These are phyloP conservation scores for Amazona finschi DNA, from an alignment of 2,797 vertebrate genomes.

Conservation along the genomic window DNA sequence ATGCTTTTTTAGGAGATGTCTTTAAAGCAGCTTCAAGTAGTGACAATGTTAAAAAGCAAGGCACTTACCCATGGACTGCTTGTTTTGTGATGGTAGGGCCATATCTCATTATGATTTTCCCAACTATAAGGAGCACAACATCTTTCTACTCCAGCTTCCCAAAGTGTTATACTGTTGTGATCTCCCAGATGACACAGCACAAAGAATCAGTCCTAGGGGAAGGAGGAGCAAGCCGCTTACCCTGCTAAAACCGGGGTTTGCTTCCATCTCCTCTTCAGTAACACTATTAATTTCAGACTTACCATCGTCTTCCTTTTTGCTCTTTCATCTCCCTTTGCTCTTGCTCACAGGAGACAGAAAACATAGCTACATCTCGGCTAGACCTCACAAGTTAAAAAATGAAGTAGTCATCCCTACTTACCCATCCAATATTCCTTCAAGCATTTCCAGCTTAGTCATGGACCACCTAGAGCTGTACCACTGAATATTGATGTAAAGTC, in stretches of 20 bases:
- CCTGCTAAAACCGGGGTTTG: background rate
- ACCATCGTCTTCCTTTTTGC: background rate
- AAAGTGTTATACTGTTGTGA: background rate
- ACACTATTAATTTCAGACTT: background rate
- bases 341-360: background rate
- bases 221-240: background rate
- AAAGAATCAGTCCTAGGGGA: background rate
- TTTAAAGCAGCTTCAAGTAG: background rate
- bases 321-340: background rate
- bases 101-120: background rate
- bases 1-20: background rate
- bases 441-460: background rate
- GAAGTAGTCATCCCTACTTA: background rate
- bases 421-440: background rate
- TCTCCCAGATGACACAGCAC: background rate
- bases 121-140: background rate
- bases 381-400: background rate
- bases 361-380: background rate
- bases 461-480: background rate
- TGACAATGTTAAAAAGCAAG: background rate
- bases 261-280: background rate
- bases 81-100: background rate
- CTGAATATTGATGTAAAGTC: rapidly evolving
- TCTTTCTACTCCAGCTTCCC: background rate
- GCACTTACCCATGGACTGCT: background rate